phyloP scores from a whole-genome alignment of 2,113 vertebrate genomes.

The Amphiprion percula region DNA sequence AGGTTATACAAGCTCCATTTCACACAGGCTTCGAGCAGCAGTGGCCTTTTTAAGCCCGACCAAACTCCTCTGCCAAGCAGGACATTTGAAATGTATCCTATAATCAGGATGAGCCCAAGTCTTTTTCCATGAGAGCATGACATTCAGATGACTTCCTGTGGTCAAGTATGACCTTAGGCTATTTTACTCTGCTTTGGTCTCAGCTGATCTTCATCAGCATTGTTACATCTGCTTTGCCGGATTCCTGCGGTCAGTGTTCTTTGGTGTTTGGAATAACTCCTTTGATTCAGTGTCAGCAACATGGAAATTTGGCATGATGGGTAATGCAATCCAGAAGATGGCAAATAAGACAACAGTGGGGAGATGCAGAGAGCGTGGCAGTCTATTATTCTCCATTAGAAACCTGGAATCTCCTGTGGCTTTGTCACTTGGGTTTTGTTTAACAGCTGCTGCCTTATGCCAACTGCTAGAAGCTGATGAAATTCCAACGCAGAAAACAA shows the following conservation, averaged over 20 bases:
- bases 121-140: neutral
- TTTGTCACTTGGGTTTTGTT: neutral
- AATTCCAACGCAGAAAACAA: neutral
- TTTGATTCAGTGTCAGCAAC: neutral
- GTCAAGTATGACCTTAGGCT: neutral
- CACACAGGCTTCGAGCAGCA: constrained; percentile 10
- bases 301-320: neutral
- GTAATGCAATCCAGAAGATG: constrained; percentile 1
- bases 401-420: no score
- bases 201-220: constrained; percentile 1
- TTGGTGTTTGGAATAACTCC: neutral
- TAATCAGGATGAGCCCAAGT: neutral
- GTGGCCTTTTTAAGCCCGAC: neutral
- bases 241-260: neutral
- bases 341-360: neutral
- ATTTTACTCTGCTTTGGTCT: neutral
- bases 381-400: neutral
- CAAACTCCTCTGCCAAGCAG: no score
- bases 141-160: neutral
- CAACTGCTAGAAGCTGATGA: neutral
- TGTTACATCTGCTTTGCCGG: constrained; percentile 4
- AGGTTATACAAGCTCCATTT: constrained; percentile 5
- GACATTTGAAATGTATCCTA: neutral
- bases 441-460: neutral
- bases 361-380: neutral